A percentile compares a stretch with the other conserved stretches of the same genome.
These are phyloP conservation scores for Rhadina sibilatrix DNA, from an alignment of 2,113 vertebrate genomes.

Conservation along the genomic window DNA sequence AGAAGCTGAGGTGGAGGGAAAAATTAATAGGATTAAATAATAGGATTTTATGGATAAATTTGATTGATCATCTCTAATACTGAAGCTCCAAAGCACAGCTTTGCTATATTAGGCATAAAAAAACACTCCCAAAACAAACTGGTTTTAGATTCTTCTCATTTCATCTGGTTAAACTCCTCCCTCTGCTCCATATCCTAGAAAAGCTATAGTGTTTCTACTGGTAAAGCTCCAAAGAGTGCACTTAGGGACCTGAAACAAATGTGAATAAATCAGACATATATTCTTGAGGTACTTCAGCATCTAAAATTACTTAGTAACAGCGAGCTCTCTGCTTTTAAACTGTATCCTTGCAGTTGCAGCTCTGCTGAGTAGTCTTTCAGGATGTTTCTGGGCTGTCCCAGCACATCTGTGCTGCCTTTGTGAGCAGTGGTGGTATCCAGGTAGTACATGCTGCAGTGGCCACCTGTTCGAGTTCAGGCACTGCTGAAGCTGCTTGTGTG, in stretches of 20 bases:
- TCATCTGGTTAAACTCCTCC: neutral
- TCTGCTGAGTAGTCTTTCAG: neutral
- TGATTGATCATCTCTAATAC: neutral
- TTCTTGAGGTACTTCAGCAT: neutral
- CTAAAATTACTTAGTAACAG: neutral
- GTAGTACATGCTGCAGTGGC: neutral
- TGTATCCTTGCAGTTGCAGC: neutral
- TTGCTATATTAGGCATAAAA: neutral
- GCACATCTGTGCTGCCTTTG: neutral
- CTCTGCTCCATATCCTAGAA: too few relatives aligned
- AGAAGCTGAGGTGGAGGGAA: neutral
- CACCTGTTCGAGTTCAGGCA: fast-evolving
- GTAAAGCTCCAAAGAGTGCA: neutral
- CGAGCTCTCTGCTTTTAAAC: neutral
- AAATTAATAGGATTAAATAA: neutral
- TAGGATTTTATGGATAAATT: neutral
- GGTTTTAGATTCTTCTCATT: neutral
- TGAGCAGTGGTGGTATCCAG: fast-evolving
- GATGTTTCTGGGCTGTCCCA: neutral
- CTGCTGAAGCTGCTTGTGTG: neutral
- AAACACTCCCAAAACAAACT: neutral
- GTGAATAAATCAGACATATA: neutral
- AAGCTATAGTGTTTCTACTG: neutral
- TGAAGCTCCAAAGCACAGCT: neutral
- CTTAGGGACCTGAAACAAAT: neutral